phyloP scores from a whole-genome alignment of 2,113 vertebrate genomes.

The Balaeniceps rex region DNA sequence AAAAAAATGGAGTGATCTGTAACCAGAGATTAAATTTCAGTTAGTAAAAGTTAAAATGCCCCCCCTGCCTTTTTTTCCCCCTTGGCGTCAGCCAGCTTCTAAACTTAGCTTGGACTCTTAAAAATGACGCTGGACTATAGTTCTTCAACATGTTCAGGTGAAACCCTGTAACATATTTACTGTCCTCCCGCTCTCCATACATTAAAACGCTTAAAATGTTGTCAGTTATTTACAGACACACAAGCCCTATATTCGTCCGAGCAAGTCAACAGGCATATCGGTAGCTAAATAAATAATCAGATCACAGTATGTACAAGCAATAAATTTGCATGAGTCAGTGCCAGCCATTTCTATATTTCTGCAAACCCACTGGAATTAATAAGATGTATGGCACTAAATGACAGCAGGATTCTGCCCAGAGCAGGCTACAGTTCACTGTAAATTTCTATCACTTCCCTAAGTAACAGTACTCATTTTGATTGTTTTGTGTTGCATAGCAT shows the following conservation, averaged over 20 bases:
- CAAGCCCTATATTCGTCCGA: neutral
- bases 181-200: neutral
- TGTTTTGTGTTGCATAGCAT: neutral
- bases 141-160: neutral
- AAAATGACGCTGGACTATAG: neutral
- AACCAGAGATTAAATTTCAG: neutral
- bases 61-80: accelerated
- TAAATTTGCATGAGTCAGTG: neutral
- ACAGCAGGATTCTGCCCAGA: neutral
- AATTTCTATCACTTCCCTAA: neutral
- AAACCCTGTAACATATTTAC: neutral
- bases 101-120: neutral
- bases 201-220: neutral
- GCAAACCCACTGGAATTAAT: neutral
- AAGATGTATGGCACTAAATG: neutral
- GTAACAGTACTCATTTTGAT: neutral
- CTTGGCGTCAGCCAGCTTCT: neutral
- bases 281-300: neutral
- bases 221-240: neutral
- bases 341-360: neutral
- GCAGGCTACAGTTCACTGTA: neutral
- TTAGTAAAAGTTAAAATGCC: neutral
- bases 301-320: neutral
- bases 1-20: neutral
- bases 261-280: too few species aligned